A percentile compares a stretch with the other conserved stretches of the same genome.
phyloP scores from a whole-genome alignment of 2,113 vertebrate species.

The Pseudopipra pipra region DNA sequence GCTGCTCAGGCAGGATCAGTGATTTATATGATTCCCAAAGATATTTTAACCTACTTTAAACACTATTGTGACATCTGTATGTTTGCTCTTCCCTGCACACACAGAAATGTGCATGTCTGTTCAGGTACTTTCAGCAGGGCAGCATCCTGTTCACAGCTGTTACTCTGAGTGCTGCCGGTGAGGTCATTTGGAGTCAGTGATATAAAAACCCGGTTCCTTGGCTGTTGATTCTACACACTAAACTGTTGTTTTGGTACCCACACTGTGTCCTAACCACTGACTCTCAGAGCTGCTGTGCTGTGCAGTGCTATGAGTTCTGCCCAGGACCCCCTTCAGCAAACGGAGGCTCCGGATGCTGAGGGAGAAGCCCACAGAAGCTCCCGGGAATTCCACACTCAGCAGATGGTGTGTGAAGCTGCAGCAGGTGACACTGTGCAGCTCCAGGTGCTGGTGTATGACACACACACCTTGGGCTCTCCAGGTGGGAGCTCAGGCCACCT shows the following conservation, averaged over 20 bases:
- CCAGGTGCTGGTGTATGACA: neutral
- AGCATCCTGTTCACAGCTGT: neutral
- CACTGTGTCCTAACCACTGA: accelerated
- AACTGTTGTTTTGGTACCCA: neutral
- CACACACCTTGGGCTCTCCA: neutral
- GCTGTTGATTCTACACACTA: neutral
- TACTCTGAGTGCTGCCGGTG: neutral
- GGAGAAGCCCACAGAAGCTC: neutral
- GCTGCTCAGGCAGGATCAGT: neutral
- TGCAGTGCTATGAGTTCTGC: neutral
- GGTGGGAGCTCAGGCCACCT: neutral
- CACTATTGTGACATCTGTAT: neutral
- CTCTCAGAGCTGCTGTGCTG: accelerated
- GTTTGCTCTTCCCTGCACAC: neutral
- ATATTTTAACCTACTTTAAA: neutral
- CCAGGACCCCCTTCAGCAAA: neutral
- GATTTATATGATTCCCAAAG: neutral
- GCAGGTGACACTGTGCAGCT: neutral
- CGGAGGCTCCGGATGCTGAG: neutral
- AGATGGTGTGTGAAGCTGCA: no score
- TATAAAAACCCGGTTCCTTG: neutral
- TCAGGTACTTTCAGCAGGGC: neutral
- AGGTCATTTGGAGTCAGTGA: neutral
- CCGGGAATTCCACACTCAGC: no score
- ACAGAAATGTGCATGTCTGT: neutral